Conservation (phyloP, 2,797 vertebrate species). For the Rachycentron canadum region DNA sequence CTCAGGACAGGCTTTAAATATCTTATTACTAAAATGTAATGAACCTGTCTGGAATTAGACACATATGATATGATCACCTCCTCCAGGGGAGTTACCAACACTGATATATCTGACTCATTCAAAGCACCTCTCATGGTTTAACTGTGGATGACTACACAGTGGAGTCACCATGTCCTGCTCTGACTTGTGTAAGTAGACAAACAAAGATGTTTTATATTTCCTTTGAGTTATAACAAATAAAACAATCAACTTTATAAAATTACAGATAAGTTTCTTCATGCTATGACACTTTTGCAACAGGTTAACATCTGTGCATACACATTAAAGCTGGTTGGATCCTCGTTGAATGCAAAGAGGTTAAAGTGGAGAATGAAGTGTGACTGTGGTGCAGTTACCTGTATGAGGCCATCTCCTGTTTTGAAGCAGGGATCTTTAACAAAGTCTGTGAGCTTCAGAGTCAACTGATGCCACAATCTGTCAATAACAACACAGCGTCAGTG, state of each 20-base stretch:
- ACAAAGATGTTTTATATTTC: not conserved
- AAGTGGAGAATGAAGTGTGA: not conserved
- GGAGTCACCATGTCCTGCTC: not conserved
- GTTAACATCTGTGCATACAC: not conserved
- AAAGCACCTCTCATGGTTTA: not conserved
- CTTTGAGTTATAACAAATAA: not conserved
- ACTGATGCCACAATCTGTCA: constrained; percentile 95
- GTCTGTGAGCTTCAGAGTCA: constrained; percentile 93
- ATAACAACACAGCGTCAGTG: not conserved
- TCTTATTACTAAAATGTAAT: not conserved
- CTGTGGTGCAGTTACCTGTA: constrained; percentile 75
- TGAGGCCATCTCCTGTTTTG: constrained; percentile 91
- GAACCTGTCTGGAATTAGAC: too few species aligned
- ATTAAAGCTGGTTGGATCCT: not conserved
- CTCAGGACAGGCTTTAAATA: too few species aligned
- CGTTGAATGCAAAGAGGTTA: too few species aligned
- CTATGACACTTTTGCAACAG: too few species aligned
- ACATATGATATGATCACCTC: too few species aligned
- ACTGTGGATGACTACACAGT: too few species aligned
- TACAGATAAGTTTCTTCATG: too few species aligned
- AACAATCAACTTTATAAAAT: not conserved
- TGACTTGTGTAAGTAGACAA: not conserved
- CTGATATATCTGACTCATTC: too few species aligned
- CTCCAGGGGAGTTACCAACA: too few species aligned
- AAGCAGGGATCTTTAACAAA: constrained; percentile 96